A percentile compares a stretch with the other conserved stretches of the same genome.
These are phyloP conservation scores for Drosophila baimaii DNA, from an alignment of 1,140 invertebrate species.

Conservation along the genomic window DNA sequence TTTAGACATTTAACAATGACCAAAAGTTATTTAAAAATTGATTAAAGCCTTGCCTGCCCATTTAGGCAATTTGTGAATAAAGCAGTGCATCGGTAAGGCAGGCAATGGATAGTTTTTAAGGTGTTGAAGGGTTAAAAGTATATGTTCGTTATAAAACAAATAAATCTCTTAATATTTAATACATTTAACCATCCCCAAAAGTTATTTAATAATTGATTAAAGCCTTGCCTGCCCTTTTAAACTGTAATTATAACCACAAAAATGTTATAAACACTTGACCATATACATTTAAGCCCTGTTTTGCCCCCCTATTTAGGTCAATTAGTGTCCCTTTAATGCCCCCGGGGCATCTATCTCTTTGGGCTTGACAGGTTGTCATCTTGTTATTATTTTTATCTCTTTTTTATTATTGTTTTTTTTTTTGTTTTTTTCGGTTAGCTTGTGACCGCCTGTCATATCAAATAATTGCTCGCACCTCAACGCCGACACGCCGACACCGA, in stretches of 20 bases:
- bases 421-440: not conserved
- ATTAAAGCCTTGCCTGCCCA: not conserved
- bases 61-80: too few species aligned
- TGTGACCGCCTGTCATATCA: conserved; percentile 33
- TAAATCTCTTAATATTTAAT: too few species aligned
- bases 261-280: not conserved
- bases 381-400: not conserved
- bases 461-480: conserved; percentile 51
- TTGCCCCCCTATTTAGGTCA: conserved; percentile 5
- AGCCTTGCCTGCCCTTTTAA: not conserved
- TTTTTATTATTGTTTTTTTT: not conserved
- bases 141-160: too few species aligned
- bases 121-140: too few species aligned
- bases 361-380: conserved; percentile 17
- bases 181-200: not conserved
- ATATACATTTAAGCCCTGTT: not conserved
- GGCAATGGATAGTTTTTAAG: too few species aligned
- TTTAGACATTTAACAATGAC: not conserved
- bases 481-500: conserved; percentile 14
- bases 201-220: not conserved
- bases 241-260: not conserved
- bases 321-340: not conserved
- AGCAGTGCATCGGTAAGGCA: too few species aligned
- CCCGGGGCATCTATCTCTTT: conserved; percentile 10
- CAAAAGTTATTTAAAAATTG: not conserved